phyloP scores from a whole-genome alignment of 2,888 invertebrate species.

The Leptopilina drosophilae region DNA sequence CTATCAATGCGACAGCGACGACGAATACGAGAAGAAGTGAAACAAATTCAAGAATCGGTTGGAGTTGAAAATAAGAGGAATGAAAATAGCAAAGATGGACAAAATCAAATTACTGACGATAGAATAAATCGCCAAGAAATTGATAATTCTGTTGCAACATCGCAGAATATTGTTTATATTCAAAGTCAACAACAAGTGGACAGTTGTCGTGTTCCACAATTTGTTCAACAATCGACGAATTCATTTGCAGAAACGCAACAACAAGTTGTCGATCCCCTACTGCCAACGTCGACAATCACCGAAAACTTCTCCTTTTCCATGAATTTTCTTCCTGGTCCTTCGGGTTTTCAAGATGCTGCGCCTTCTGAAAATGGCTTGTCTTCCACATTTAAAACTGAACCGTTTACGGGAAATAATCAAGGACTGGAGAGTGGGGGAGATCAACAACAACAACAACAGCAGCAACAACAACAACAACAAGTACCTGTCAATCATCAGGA shows the following conservation, averaged over 20 bases:
- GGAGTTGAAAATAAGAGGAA: neutral
- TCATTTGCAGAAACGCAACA: neutral
- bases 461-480: neutral
- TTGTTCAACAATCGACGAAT: neutral
- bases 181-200: neutral
- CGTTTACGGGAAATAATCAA: neutral
- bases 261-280: neutral
- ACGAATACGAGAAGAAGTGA: constrained; percentile 26
- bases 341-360: neutral
- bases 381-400: constrained; percentile 19
- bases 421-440: neutral
- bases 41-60: constrained; percentile 2
- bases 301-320: neutral
- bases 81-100: neutral
- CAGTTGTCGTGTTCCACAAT: neutral
- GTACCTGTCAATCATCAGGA: neutral
- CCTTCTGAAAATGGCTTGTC: neutral
- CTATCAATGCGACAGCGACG: constrained; percentile 24
- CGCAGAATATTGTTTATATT: neutral
- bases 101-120: neutral
- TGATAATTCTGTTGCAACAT: neutral
- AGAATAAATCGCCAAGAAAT: constrained; percentile 2
- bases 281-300: neutral
- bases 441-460: neutral
- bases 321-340: constrained; percentile 20